Evolutionary conservation across 2,113 vertebrate genomes (phyloP).

Genomic region (Corythoichthys haematopterus): DNA sequence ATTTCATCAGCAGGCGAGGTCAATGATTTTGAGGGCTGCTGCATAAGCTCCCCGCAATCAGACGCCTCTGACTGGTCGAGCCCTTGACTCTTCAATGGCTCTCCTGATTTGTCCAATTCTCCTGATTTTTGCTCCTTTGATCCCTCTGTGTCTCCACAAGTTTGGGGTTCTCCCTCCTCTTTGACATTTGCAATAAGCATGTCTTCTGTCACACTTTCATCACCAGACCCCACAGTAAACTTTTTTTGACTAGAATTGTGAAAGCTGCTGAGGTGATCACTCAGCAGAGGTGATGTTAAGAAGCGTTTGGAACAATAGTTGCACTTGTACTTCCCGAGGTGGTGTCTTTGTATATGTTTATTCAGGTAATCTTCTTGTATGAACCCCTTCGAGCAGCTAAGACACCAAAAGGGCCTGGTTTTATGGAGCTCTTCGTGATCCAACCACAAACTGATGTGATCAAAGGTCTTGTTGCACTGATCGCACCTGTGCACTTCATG

Average conservation of each 20-base stretch:
- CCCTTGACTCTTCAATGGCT: not conserved
- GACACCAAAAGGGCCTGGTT: conserved; percentile 50
- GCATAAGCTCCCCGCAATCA: conserved; percentile 25
- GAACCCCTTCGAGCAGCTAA: conserved; percentile 57
- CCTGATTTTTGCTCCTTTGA: not conserved
- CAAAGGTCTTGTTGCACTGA: conserved; percentile 55
- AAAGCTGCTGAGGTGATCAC: conserved; percentile 21
- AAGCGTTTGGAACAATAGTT: conserved; percentile 39
- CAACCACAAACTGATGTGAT: conserved; percentile 14
- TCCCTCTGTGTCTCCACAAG: not conserved
- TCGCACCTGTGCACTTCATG: conserved; percentile 28
- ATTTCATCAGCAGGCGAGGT: not conserved
- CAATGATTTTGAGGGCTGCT: not conserved
- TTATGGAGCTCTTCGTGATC: conserved; percentile 50
- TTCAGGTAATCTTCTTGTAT: conserved; percentile 21
- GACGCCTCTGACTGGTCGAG: conserved; percentile 12
- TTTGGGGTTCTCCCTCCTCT: conserved; percentile 2
- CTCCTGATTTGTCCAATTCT: too few species aligned
- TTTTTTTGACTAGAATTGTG: conserved; percentile 21
- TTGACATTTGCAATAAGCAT: not conserved
- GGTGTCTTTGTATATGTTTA: conserved; percentile 53
- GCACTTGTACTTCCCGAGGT: conserved; percentile 27
- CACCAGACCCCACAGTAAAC: not conserved
- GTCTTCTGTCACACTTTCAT: conserved; percentile 7
- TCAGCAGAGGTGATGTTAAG: not conserved